Conservation (phyloP, 2,797 vertebrate genomes). For the Acanthopagrus latus region DNA sequence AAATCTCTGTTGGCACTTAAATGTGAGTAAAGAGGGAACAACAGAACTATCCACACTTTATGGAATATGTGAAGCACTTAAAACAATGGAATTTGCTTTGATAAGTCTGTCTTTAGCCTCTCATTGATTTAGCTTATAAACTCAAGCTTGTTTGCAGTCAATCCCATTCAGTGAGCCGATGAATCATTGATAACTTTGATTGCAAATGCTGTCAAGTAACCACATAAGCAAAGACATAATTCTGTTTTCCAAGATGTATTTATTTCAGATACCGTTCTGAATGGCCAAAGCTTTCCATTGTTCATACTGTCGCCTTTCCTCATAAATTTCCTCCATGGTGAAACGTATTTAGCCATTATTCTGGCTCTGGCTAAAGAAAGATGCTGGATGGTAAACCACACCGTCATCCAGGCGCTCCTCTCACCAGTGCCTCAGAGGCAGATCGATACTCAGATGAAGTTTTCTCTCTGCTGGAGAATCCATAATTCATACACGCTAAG, state of each 20-base stretch:
- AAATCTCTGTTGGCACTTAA: too few species aligned
- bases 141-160: neutral
- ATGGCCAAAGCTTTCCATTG: neutral
- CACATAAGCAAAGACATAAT: neutral
- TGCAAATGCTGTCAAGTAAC: neutral
- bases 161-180: neutral
- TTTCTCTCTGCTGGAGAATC: constrained; percentile 73
- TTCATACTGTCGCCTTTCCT: neutral
- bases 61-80: too few species aligned
- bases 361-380: constrained; percentile 32
- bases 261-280: neutral
- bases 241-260: neutral
- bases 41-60: neutral
- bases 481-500: constrained; percentile 79
- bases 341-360: constrained; percentile 23
- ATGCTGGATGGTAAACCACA: constrained; percentile 22
- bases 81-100: neutral
- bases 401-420: constrained; percentile 30
- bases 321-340: constrained; percentile 27
- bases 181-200: neutral
- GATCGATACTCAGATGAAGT: constrained; percentile 78
- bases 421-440: constrained; percentile 40
- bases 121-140: neutral
- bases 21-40: neutral
- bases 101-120: neutral